Conservation (phyloP, 2,888 invertebrate species). For the Stegana nigrithorax region DNA sequence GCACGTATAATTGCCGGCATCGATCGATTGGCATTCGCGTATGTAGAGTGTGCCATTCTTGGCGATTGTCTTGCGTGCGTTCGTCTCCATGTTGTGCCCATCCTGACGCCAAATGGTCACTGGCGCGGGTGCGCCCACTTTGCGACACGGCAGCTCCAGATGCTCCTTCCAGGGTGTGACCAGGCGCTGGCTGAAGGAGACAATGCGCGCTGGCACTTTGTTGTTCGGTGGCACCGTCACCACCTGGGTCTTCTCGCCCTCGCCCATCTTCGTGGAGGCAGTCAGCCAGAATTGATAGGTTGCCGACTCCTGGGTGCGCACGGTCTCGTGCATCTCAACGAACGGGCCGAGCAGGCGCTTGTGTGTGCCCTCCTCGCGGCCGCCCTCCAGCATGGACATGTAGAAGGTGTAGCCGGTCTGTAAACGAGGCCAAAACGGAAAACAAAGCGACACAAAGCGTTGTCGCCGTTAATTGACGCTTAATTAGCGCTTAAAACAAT, state of each 20-base stretch:
- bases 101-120: constrained; percentile 84
- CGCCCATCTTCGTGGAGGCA: constrained; percentile 85
- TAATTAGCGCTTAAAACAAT: constrained; percentile 21
- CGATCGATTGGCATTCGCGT: constrained; percentile 80
- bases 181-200: constrained; percentile 85
- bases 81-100: constrained; percentile 79
- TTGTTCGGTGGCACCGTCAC: constrained; percentile 81
- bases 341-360: constrained; percentile 79
- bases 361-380: constrained; percentile 82
- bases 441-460: constrained; percentile 9
- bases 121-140: constrained; percentile 85
- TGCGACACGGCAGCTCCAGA: constrained; percentile 83
- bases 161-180: constrained; percentile 90
- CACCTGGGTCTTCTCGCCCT: constrained; percentile 83
- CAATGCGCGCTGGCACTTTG: constrained; percentile 87
- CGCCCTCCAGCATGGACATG: constrained; percentile 83
- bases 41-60: constrained; percentile 81
- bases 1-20: constrained; percentile 92
- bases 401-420: constrained; percentile 82
- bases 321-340: constrained; percentile 79
- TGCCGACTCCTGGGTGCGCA: constrained; percentile 77
- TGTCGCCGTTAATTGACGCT: constrained; percentile 20
- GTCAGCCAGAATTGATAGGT: constrained; percentile 80
- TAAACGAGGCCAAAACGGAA: neutral
- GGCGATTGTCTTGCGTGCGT: constrained; percentile 75